Evolutionary conservation across 2,797 vertebrate genomes (phyloP).

Genomic region (Discoglossus pictus): DNA sequence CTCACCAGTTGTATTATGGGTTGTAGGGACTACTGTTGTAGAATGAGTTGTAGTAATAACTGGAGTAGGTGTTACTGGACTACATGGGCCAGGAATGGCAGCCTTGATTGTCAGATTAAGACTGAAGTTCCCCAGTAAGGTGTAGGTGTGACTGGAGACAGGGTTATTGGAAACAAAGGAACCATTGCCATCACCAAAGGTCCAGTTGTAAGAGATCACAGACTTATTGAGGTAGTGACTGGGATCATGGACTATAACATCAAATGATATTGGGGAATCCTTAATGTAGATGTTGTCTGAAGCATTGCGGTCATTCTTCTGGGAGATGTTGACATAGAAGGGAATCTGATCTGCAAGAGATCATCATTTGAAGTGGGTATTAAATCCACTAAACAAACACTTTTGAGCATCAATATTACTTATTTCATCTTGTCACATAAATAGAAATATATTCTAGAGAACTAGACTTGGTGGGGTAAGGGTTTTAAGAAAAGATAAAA

Average conservation of each 20-base stretch:
- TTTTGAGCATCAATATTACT: too few relatives aligned
- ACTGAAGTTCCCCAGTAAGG: conserved; percentile 74
- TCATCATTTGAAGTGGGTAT: too few relatives aligned
- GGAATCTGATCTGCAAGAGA: conserved; percentile 84
- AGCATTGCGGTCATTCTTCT: conserved; percentile 81
- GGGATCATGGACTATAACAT: conserved; percentile 85
- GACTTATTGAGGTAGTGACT: conserved; percentile 86
- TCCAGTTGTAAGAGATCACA: conserved; percentile 84
- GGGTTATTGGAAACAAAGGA: conserved; percentile 68
- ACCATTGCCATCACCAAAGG: conserved; percentile 82
- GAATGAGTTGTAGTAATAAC: conserved; percentile 48
- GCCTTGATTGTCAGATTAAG: conserved; percentile 85
- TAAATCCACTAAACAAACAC: too few relatives aligned
- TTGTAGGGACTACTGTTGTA: neutral
- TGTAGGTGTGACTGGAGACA: conserved; percentile 80
- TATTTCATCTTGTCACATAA: too few relatives aligned
- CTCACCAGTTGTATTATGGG: conserved; percentile 25
- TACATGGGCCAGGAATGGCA: conserved; percentile 77
- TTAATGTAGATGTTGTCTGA: conserved; percentile 81
- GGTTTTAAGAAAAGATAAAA: too few relatives aligned
- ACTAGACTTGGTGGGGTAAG: too few relatives aligned
- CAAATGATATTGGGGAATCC: conserved; percentile 80
- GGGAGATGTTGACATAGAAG: conserved; percentile 79
- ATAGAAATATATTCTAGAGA: too few relatives aligned
- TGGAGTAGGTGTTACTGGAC: conserved; percentile 59